phyloP scores from a whole-genome alignment of 2,797 vertebrate species.

The Hephaestus fuliginosus region DNA sequence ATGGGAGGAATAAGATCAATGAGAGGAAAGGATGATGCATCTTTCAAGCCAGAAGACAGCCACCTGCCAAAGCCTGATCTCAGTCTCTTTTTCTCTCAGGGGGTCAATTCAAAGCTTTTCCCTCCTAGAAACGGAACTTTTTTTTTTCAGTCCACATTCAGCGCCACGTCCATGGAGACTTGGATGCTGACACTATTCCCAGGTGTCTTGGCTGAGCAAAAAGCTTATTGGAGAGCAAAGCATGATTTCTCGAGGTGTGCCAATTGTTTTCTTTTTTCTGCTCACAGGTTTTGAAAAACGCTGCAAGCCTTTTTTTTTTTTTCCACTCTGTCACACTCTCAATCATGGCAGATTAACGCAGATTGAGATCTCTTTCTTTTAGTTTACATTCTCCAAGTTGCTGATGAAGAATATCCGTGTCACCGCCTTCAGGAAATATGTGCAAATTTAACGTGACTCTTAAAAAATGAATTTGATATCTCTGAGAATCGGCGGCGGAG shows the following conservation, averaged over 20 bases:
- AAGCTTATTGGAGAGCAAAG: conserved; percentile 20
- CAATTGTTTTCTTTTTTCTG: conserved; percentile 22
- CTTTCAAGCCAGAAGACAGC: conserved; percentile 40
- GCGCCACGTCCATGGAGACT: conserved; percentile 35
- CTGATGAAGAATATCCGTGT: conserved; percentile 24
- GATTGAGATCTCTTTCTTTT: conserved; percentile 35
- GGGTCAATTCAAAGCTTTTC: conserved; percentile 47
- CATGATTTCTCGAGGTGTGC: conserved; percentile 11
- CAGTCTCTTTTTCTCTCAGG: conserved; percentile 33
- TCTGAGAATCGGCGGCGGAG: conserved; percentile 2
- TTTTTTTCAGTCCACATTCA: conserved; percentile 21
- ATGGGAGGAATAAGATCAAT: conserved; percentile 24
- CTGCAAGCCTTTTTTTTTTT: conserved; percentile 22
- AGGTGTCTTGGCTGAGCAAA: conserved; percentile 48
- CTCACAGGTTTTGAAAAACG: conserved; percentile 30
- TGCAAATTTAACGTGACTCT: conserved; percentile 31
- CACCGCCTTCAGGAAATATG: conserved; percentile 10
- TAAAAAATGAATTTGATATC: conserved; percentile 37
- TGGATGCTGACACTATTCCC: conserved; percentile 44
- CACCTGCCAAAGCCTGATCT: conserved; percentile 44
- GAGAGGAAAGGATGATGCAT: conserved; percentile 12
- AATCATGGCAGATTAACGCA: neutral
- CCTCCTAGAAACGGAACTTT: conserved; percentile 10
- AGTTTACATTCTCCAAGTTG: conserved; percentile 20
- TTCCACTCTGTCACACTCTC: conserved; percentile 24